These are phyloP conservation scores for Anoura caudifer DNA, from an alignment of 2,113 vertebrate species.

Conservation along the genomic window DNA sequence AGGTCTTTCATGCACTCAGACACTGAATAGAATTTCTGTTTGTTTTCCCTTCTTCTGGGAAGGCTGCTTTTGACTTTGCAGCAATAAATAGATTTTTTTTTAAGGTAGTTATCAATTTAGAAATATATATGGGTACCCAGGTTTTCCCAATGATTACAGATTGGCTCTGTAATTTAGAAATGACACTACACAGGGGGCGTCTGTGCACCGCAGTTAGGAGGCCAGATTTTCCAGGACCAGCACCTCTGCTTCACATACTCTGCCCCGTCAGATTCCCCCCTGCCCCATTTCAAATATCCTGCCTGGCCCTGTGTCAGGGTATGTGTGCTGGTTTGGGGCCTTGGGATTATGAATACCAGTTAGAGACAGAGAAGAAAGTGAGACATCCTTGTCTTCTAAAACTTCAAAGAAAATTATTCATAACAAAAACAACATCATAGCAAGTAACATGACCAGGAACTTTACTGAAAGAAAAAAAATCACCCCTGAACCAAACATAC, in stretches of 20 bases:
- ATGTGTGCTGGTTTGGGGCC: neutral
- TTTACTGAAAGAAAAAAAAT: slow-evolving; percentile 52
- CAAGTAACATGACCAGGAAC: neutral
- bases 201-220: neutral
- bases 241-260: neutral
- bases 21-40: slow-evolving; percentile 19
- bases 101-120: neutral
- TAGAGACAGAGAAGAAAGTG: neutral
- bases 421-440: slow-evolving; percentile 16
- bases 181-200: neutral
- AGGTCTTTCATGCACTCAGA: slow-evolving; percentile 29
- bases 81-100: neutral
- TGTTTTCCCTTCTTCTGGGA: neutral
- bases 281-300: neutral
- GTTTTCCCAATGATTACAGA: neutral
- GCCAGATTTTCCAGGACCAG: neutral
- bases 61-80: slow-evolving; percentile 40
- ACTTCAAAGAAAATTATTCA: slow-evolving; percentile 60
- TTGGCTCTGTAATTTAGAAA: slow-evolving; percentile 10
- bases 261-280: neutral
- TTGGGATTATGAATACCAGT: neutral
- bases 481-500: slow-evolving; percentile 25
- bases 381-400: slow-evolving; percentile 1
- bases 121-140: neutral
- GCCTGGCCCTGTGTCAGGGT: neutral